Conservation (phyloP, 2,888 invertebrate genomes). For the Danaus chrysippus region DNA sequence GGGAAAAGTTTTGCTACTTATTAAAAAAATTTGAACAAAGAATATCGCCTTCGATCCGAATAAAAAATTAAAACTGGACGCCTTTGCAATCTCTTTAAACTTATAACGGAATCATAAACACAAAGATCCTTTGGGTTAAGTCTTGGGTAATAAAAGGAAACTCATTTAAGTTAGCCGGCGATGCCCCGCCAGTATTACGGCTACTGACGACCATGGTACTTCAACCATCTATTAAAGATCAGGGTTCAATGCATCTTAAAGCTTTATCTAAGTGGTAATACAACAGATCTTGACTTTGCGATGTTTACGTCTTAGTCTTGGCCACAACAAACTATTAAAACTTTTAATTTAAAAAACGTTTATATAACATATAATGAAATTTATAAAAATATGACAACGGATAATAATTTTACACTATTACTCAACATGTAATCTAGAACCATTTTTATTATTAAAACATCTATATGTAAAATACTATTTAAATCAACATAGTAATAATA, state of each 20-base stretch:
- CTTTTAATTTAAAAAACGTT: too few relatives aligned
- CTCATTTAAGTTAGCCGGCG: conserved; percentile 69
- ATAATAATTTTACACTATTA: too few relatives aligned
- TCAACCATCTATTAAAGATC: conserved; percentile 26
- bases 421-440: too few relatives aligned
- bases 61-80: conserved; percentile 40
- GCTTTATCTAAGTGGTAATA: conserved; percentile 27
- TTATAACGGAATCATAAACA: conserved; percentile 71
- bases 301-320: conserved; percentile 10
- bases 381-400: too few relatives aligned
- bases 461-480: too few relatives aligned
- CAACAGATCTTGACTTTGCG: conserved; percentile 16
- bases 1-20: conserved; percentile 26
- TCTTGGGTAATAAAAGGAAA: conserved; percentile 66
- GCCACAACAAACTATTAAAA: too few relatives aligned
- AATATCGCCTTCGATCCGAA: conserved; percentile 33
- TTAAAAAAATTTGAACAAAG: conserved; percentile 30
- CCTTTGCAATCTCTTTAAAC: conserved; percentile 61
- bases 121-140: conserved; percentile 62
- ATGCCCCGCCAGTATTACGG: conserved; percentile 54
- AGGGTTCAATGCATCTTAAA: conserved; percentile 27
- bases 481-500: too few relatives aligned
- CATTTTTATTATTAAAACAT: too few relatives aligned
- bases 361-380: too few relatives aligned
- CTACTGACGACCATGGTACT: conserved; percentile 27